A percentile compares a stretch with the other conserved stretches of the same genome.
These are phyloP conservation scores for Xylocampa areola DNA, from an alignment of 2,888 invertebrate genomes.

Conservation along the genomic window DNA sequence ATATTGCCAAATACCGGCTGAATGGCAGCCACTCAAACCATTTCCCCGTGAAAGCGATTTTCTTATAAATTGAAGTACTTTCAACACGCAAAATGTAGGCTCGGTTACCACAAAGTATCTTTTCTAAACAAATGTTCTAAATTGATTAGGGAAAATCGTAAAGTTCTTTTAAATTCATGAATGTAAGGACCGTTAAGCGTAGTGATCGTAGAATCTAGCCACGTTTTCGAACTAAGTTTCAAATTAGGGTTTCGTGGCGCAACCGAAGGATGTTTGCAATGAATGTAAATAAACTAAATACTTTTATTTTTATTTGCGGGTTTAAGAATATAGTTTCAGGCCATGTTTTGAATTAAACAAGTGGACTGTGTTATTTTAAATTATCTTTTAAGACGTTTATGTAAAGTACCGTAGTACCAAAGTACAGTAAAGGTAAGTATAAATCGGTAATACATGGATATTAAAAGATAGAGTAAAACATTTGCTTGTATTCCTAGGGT, in stretches of 20 bases:
- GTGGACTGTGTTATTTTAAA: too few relatives aligned
- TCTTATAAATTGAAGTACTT: conserved; percentile 55
- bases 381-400: too few relatives aligned
- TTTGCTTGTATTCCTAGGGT: too few relatives aligned
- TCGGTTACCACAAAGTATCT: conserved; percentile 33
- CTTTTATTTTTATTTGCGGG: conserved; percentile 41
- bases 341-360: conserved; percentile 1
- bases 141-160: conserved; percentile 46
- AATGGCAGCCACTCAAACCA: conserved; percentile 62
- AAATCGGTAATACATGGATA: too few relatives aligned
- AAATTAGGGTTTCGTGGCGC: conserved; percentile 54
- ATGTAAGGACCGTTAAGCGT: conserved; percentile 28
- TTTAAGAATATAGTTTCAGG: conserved; percentile 32
- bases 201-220: conserved; percentile 50
- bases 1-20: conserved; percentile 64
- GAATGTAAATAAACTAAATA: conserved; percentile 45
- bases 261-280: conserved; percentile 41
- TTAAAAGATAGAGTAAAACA: too few relatives aligned
- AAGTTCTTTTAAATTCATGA: conserved; percentile 40
- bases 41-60: conserved; percentile 58
- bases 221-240: conserved; percentile 54
- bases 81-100: conserved; percentile 52
- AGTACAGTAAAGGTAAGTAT: too few relatives aligned
- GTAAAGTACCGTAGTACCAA: too few relatives aligned
- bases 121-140: conserved; percentile 35